Percentiles rank a stretch among this genome's conserved stretches.
phyloP scores from a whole-genome alignment of 1,140 invertebrate species.

The Drosophila auraria region DNA sequence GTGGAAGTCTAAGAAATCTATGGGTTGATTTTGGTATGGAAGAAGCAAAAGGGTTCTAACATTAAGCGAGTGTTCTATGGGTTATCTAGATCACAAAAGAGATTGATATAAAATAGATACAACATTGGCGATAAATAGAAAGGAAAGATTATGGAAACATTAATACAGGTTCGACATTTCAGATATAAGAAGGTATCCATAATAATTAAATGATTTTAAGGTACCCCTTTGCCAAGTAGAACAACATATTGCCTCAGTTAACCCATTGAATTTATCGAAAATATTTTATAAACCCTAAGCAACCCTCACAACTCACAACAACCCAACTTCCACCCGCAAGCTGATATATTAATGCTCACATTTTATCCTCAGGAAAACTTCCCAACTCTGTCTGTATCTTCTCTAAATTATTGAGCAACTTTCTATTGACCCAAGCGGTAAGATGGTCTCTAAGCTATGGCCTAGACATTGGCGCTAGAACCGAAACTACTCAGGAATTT shows the following conservation, averaged over 20 bases:
- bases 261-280: not conserved
- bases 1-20: constrained; percentile 17
- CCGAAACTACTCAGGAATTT: constrained; percentile 83
- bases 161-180: not conserved
- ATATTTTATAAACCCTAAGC: not conserved
- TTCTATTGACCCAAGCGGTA: constrained; percentile 34
- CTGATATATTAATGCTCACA: constrained; percentile 13
- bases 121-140: no score
- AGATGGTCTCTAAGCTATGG: constrained; percentile 1
- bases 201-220: not conserved
- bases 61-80: not conserved
- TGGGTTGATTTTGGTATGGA: constrained; percentile 8
- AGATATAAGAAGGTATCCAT: not conserved
- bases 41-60: constrained; percentile 2
- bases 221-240: not conserved
- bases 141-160: not conserved
- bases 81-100: not conserved
- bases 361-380: not conserved
- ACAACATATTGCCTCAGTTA: not conserved
- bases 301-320: constrained; percentile 22
- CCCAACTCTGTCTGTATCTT: not conserved
- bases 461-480: constrained; percentile 74
- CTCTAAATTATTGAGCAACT: constrained; percentile 65
- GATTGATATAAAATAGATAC: not conserved
- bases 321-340: constrained; percentile 29